Conservation (phyloP, 2,797 vertebrate species). For the Catamblyrhynchus diadema region DNA sequence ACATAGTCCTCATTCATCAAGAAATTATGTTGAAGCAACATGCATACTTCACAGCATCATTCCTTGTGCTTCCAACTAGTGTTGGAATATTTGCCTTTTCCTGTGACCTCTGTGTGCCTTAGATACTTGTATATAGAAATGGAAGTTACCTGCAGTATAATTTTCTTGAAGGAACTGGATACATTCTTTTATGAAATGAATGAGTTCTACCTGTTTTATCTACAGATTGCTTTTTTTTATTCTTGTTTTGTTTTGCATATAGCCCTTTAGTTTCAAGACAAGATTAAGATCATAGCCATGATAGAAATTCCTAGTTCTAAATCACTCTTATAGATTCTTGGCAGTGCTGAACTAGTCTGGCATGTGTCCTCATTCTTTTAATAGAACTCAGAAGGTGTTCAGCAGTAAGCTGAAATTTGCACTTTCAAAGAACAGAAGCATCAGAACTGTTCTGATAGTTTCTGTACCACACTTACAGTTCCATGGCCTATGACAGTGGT, state of each 20-base stretch:
- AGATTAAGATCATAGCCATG: background rate
- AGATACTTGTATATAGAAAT: background rate
- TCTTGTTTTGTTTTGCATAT: background rate
- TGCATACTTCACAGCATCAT: background rate
- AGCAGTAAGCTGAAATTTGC: background rate
- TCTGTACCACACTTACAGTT: background rate
- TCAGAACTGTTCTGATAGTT: background rate
- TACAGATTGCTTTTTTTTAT: background rate
- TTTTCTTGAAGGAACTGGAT: background rate
- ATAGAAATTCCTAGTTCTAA: background rate
- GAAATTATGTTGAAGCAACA: slow-evolving; percentile 11
- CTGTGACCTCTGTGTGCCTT: background rate
- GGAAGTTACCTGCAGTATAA: background rate
- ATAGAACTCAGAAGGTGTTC: background rate
- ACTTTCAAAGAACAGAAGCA: background rate
- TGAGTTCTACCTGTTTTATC: background rate
- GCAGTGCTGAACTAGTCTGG: background rate
- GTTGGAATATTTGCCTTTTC: background rate
- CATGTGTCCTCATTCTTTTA: background rate
- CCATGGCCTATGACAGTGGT: background rate
- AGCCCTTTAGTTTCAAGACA: background rate
- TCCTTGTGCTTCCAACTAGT: background rate
- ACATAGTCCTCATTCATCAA: slow-evolving; percentile 32
- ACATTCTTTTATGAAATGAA: background rate
- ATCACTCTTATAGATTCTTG: background rate